A percentile compares a stretch with the other conserved stretches of the same genome.
These are phyloP conservation scores for Dolichotis patagonum DNA, from an alignment of 2,113 vertebrate species.

Conservation along the genomic window DNA sequence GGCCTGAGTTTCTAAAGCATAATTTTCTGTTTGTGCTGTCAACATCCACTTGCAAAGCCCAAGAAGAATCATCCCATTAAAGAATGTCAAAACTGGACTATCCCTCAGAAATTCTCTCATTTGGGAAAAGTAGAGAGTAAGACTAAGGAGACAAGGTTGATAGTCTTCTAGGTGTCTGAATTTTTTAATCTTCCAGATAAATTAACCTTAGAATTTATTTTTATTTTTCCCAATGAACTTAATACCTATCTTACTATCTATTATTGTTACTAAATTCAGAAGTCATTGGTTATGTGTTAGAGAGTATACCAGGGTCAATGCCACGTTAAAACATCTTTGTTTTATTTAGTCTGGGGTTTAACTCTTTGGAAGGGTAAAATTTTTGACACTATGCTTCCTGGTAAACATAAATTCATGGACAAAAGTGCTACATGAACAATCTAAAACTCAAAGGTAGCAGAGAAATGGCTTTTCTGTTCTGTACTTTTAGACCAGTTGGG, in stretches of 20 bases:
- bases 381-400: constrained; percentile 14
- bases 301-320: neutral
- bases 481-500: neutral
- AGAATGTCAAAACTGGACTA: neutral
- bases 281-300: neutral
- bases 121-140: neutral
- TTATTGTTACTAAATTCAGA: neutral
- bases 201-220: neutral
- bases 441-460: constrained; percentile 3
- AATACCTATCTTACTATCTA: neutral
- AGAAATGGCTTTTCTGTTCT: neutral
- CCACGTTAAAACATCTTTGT: neutral
- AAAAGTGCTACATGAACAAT: neutral
- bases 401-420: neutral
- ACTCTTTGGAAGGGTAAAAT: neutral
- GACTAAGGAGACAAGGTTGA: neutral
- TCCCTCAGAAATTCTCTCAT: neutral
- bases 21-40: neutral
- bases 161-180: neutral
- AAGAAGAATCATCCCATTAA: neutral
- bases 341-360: neutral
- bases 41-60: neutral
- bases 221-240: neutral
- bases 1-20: neutral
- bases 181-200: neutral